These are phyloP conservation scores for Cheirogaleus major DNA, from an alignment of 2,797 vertebrate species.

Conservation along the genomic window DNA sequence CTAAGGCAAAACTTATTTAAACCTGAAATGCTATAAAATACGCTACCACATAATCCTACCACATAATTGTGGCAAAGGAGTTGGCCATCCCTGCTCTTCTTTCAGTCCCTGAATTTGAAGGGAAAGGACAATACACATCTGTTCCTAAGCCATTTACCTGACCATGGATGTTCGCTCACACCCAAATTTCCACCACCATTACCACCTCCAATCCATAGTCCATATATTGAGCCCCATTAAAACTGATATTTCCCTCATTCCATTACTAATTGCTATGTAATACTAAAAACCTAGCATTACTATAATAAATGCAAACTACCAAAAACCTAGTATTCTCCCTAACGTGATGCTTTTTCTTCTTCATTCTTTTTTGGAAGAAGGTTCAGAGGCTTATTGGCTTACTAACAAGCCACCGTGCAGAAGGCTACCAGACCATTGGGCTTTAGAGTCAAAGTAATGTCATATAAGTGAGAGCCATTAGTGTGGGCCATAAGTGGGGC, in stretches of 20 bases:
- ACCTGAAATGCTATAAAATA: slow-evolving; percentile 34
- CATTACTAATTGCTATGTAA: background rate
- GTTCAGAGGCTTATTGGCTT: background rate
- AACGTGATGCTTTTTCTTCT: background rate
- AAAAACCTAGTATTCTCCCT: background rate
- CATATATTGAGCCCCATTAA: background rate
- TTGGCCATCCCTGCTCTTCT: background rate
- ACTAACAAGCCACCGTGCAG: background rate
- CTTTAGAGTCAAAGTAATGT: background rate
- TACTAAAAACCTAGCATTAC: background rate
- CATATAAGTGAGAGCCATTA: background rate
- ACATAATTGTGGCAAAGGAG: background rate
- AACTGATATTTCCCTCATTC: background rate
- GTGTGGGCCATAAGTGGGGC: too few species aligned
- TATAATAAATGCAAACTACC: background rate
- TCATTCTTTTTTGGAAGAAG: background rate
- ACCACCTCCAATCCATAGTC: background rate
- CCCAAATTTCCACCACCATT: background rate
- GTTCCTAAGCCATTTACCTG: background rate
- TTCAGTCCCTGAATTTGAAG: background rate
- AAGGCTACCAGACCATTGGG: background rate
- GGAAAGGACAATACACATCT: background rate
- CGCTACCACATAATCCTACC: background rate
- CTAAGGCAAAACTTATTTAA: slow-evolving; percentile 20
- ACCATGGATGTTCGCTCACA: background rate